A percentile compares a stretch with the other conserved stretches of the same genome.
Evolutionary conservation across 2,113 vertebrate species (phyloP).

Genomic region (Gymnarchus niloticus): DNA sequence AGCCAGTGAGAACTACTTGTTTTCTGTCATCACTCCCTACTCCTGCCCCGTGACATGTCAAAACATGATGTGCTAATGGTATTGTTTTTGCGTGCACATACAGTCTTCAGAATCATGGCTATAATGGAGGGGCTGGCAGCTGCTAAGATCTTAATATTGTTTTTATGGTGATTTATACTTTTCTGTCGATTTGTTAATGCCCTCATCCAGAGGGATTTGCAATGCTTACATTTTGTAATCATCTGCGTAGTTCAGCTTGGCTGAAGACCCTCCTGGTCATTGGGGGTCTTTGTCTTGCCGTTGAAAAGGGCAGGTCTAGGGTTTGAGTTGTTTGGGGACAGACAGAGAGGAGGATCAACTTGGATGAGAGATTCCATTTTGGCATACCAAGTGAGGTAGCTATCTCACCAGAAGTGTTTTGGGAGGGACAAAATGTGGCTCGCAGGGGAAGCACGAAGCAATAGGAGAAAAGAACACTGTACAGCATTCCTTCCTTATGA

Average conservation of each 20-base stretch:
- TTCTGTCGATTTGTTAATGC: slow-evolving; percentile 16
- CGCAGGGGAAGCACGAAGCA: neutral
- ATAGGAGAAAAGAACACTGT: neutral
- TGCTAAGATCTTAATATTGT: slow-evolving; percentile 15
- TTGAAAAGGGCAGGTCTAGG: neutral
- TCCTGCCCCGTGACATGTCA: neutral
- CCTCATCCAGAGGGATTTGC: slow-evolving; percentile 16
- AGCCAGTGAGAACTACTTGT: neutral
- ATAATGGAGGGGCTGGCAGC: neutral
- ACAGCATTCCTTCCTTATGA: neutral
- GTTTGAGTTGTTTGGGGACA: neutral
- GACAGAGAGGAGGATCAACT: slow-evolving; percentile 1
- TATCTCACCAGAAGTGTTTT: too few species aligned
- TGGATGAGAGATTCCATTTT: neutral
- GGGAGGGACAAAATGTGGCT: too few species aligned
- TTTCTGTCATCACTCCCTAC: neutral
- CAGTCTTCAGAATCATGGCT: neutral
- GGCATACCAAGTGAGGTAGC: neutral
- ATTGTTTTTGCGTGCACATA: neutral
- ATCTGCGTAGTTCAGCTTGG: neutral
- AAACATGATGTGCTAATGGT: neutral
- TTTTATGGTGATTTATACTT: slow-evolving; percentile 22
- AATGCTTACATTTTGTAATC: slow-evolving; percentile 14
- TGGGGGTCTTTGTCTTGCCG: neutral
- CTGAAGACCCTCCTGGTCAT: neutral